Conservation (phyloP, 2,113 vertebrate genomes). For the Raja brachyura region DNA sequence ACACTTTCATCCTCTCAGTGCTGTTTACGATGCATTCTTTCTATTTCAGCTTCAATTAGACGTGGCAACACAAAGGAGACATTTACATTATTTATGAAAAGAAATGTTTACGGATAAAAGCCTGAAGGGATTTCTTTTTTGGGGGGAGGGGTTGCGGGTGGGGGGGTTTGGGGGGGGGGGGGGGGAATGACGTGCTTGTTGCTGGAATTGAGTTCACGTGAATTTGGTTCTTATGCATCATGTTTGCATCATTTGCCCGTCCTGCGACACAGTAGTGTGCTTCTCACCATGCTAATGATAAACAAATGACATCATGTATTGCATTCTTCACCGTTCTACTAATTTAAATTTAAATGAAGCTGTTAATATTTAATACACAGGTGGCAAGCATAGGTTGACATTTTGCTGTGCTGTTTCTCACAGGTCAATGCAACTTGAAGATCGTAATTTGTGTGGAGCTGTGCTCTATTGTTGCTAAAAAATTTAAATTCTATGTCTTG, state of each 20-base stretch:
- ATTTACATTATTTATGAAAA: conserved; percentile 67
- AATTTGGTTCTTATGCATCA: conserved; percentile 52
- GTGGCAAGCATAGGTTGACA: conserved; percentile 61
- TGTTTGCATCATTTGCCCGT: conserved; percentile 52
- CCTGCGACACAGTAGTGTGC: conserved; percentile 49
- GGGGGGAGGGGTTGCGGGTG: no score
- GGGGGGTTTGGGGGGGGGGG: background rate
- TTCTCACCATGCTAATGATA: conserved; percentile 56
- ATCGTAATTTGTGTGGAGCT: conserved; percentile 79
- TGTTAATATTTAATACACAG: conserved; percentile 72
- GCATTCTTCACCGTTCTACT: conserved; percentile 54
- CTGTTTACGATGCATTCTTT: conserved; percentile 60
- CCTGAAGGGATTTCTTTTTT: conserved; percentile 36
- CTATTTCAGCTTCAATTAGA: conserved; percentile 66
- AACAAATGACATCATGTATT: conserved; percentile 56
- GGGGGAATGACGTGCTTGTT: background rate
- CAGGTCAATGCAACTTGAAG: conserved; percentile 82
- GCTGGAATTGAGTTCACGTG: conserved; percentile 1
- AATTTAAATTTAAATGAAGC: conserved; percentile 75
- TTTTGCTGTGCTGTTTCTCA: conserved; percentile 61
- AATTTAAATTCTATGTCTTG: conserved; percentile 83
- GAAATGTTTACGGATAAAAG: conserved; percentile 58
- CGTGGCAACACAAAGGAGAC: conserved; percentile 67
- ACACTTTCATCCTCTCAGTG: conserved; percentile 63
- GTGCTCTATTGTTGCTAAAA: conserved; percentile 73